Evolutionary conservation across 2,797 vertebrate species (phyloP).

Genomic region (Taeniopygia guttata): DNA sequence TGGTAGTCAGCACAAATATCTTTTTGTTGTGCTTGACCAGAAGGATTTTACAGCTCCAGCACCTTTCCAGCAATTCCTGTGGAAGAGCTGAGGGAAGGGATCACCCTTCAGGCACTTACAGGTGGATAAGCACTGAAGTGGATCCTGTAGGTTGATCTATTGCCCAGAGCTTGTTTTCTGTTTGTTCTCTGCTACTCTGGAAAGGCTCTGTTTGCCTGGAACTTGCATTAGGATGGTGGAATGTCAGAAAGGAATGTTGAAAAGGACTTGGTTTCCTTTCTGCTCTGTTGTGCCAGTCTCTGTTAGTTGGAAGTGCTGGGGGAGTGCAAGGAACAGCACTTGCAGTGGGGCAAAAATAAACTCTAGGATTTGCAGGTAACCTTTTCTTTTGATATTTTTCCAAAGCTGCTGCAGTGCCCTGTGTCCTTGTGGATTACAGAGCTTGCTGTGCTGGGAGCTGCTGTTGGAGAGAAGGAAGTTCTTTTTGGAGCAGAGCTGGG

Average conservation of each 20-base stretch:
- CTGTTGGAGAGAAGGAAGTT: not conserved
- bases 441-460: not conserved
- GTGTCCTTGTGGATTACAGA: not conserved
- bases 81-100: not conserved
- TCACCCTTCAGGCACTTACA: not conserved
- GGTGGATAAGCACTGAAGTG: not conserved
- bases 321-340: not conserved
- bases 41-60: not conserved
- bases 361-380: not conserved
- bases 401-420: not conserved
- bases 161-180: not conserved
- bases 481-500: accelerated
- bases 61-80: not conserved
- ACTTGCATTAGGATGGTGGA: not conserved
- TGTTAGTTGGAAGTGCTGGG: not conserved
- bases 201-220: not conserved
- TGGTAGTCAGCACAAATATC: not conserved
- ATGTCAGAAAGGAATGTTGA: not conserved
- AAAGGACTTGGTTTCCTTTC: not conserved
- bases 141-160: not conserved
- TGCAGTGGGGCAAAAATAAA: not conserved
- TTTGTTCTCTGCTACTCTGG: not conserved
- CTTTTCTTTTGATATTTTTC: not conserved
- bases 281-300: not conserved
- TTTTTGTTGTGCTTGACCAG: not conserved